Evolutionary conservation across 2,797 vertebrate species (phyloP).

Genomic region (Oryzias sinensis): DNA sequence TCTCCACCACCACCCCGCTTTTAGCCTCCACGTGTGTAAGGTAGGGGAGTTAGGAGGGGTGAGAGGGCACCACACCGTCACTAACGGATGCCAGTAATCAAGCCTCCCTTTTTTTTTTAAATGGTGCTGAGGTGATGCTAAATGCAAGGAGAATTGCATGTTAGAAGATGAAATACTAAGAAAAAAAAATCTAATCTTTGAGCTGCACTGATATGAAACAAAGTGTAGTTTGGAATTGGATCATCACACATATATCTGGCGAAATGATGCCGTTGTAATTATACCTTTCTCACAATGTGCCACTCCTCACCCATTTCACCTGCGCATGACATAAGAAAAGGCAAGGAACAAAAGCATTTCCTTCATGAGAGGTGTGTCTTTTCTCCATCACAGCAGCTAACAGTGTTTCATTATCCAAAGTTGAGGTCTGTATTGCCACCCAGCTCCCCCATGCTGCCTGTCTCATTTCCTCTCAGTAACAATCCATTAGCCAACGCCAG

Average conservation of each 20-base stretch:
- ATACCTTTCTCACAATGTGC: slow-evolving; percentile 19
- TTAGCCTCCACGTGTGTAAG: slow-evolving; percentile 41
- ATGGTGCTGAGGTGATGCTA: slow-evolving; percentile 38
- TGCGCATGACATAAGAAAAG: slow-evolving; percentile 51
- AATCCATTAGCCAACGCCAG: slow-evolving; percentile 73
- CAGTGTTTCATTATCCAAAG: slow-evolving; percentile 70
- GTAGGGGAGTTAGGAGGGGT: slow-evolving; percentile 8
- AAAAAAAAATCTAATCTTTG: slow-evolving; percentile 5
- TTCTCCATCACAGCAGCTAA: slow-evolving; percentile 53
- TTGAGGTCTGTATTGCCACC: slow-evolving; percentile 61
- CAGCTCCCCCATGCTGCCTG: slow-evolving; percentile 61
- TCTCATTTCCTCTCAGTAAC: slow-evolving; percentile 74
- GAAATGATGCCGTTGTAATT: slow-evolving; percentile 12
- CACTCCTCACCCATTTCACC: slow-evolving; percentile 42
- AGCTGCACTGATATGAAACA: slow-evolving; percentile 28
- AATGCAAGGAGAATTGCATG: slow-evolving; percentile 38
- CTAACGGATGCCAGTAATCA: slow-evolving; percentile 48
- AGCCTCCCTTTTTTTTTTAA: slow-evolving; percentile 26
- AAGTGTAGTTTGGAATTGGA: slow-evolving; percentile 16
- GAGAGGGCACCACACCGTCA: slow-evolving; percentile 13
- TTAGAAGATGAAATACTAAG: slow-evolving; percentile 4
- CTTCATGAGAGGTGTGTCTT: slow-evolving; percentile 59
- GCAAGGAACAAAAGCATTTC: slow-evolving; percentile 65
- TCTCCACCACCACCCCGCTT: slow-evolving; percentile 33
- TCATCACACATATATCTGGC: slow-evolving; percentile 14